Evolutionary conservation across 2,113 vertebrate species (phyloP), one percentile per base, ranked within the genome.

Genomic region (Channa maculata): DNA sequence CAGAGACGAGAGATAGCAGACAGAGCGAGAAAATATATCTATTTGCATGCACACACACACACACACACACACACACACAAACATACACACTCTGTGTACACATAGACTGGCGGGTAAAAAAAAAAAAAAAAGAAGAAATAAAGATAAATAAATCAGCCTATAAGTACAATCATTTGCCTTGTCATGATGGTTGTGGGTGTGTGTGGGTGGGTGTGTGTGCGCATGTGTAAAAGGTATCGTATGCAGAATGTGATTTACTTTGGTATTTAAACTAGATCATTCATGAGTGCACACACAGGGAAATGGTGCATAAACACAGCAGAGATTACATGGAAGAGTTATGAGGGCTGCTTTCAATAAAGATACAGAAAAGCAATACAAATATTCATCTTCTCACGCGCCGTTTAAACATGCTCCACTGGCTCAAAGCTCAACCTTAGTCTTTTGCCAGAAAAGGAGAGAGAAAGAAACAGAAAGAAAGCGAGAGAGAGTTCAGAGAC

Each of bases 231-330:
- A 13, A 76, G 37, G 77, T 59, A 74, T 43, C 75, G 63, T 51
- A 75, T 64, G 65, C 68, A 65, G 73, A 80, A 80, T 66, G 83
- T 89, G 84, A 87, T 89, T 91, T 85, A 75, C 77, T 82, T 77
- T 75, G 85, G 87, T 84, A 76, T 91, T 92, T 88, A 85, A 76
- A 84, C 71, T 53, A 61, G 87, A 86, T 79, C 80, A 82, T 77
- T 83, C 83, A 65, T 46, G 81, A 80, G 62, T 45, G 76, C 72
- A 80, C 82, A 84, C 75, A 75, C 70, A 80, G 44, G 82, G 86
- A 86, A 87, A 92, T 88, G 83, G 87, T 85, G 84, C 89, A 84
- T 76, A 86, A 91, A 93, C 80, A 84, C 74, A 79, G 87, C 67
- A 54, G 78, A 88, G 86, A 92, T 89, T 88, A 90, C 88, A 88